phyloP scores from a whole-genome alignment of 2,888 invertebrate genomes.

The Bimastos eiseni region DNA sequence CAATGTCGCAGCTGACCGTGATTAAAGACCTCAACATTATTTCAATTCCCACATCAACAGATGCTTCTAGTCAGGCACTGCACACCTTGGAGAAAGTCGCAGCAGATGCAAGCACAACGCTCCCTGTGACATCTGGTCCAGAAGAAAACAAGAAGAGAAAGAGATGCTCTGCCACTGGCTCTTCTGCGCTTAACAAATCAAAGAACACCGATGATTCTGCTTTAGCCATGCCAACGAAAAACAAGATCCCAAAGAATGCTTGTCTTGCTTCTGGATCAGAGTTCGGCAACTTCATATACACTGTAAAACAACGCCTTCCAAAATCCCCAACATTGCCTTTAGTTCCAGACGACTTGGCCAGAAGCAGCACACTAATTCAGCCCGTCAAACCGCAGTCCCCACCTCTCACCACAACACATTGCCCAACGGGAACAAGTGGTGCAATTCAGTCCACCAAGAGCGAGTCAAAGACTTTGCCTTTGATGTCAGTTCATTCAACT shows the following conservation, averaged over 20 bases:
- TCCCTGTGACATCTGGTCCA: not conserved
- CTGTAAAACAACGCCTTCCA: not conserved
- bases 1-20: not conserved
- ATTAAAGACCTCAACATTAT: not conserved
- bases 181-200: not conserved
- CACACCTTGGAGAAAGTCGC: not conserved
- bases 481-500: not conserved
- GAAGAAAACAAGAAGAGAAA: constrained; percentile 21
- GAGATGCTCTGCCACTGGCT: not conserved
- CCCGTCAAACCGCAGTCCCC: not conserved
- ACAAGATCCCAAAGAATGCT: not conserved
- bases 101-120: not conserved
- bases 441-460: not conserved
- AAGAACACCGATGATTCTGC: not conserved
- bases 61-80: not conserved
- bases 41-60: not conserved
- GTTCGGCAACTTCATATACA: not conserved
- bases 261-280: not conserved
- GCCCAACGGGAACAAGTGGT: not conserved
- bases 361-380: not conserved
- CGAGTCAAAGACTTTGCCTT: not conserved
- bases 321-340: not conserved
- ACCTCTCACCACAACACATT: not conserved
- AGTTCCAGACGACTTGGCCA: not conserved
- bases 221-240: not conserved